phyloP scores from a whole-genome alignment of 2,888 invertebrate genomes.

The Metalampra italica region DNA sequence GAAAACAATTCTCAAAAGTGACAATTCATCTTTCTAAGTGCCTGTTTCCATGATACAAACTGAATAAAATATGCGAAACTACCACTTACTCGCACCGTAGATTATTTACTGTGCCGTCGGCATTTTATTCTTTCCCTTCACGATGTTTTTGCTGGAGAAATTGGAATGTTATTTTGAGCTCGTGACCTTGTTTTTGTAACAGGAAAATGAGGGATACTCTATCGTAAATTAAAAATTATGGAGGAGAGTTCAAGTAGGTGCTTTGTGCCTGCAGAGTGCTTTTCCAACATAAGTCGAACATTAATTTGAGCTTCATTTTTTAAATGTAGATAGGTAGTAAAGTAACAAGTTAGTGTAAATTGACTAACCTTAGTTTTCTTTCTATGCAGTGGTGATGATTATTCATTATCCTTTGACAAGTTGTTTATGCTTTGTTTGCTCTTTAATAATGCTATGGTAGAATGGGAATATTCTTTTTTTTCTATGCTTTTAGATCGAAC shows the following conservation, averaged over 20 bases:
- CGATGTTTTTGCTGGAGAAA: not conserved
- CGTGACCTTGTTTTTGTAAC: slow-evolving; percentile 1
- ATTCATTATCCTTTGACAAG: no score
- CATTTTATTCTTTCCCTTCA: slow-evolving; percentile 27
- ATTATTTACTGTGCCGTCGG: slow-evolving; percentile 35
- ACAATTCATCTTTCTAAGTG: slow-evolving; percentile 67
- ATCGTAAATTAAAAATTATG: slow-evolving; percentile 3
- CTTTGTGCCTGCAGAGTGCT: not conserved
- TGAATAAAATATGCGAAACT: slow-evolving; percentile 62
- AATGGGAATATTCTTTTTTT: no score
- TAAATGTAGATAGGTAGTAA: no score
- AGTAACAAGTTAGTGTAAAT: no score
- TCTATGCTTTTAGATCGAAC: no score
- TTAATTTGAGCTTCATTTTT: not conserved
- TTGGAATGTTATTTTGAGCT: not conserved
- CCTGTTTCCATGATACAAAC: slow-evolving; percentile 31
- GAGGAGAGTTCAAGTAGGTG: not conserved
- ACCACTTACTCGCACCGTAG: slow-evolving; percentile 46
- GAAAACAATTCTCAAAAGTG: slow-evolving; percentile 57
- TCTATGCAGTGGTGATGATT: no score
- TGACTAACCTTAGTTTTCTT: no score
- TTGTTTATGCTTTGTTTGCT: no score
- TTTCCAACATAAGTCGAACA: not conserved
- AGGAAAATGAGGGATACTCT: slow-evolving; percentile 1
- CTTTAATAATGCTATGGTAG: no score